Evolutionary conservation across 2,888 invertebrate species (phyloP).

Genomic region (Melinopterus prodromus): DNA sequence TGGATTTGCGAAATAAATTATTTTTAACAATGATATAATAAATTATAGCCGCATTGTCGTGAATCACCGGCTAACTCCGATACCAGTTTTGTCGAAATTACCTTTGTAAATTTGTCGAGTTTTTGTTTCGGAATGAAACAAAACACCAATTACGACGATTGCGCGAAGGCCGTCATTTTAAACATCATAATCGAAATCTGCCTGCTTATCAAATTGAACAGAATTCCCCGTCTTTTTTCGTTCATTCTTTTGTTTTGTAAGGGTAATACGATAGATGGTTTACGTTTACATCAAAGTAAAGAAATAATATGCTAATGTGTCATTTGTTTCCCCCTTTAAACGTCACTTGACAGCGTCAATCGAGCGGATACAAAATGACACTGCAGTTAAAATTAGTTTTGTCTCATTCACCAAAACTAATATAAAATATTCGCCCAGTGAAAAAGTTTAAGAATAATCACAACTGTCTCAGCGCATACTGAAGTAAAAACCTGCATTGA

Average conservation of each 20-base stretch:
- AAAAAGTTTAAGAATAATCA: too few relatives aligned
- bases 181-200: neutral
- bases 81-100: neutral
- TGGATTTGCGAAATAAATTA: too few relatives aligned
- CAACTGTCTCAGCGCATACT: too few relatives aligned
- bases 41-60: neutral
- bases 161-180: neutral
- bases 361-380: neutral
- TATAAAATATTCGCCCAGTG: too few relatives aligned
- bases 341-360: neutral
- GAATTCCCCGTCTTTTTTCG: neutral
- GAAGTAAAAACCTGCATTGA: too few relatives aligned
- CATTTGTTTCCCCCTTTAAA: neutral
- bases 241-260: neutral
- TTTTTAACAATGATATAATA: neutral
- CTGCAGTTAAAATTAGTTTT: neutral
- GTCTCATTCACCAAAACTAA: too few relatives aligned
- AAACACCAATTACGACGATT: neutral
- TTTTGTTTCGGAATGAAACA: neutral
- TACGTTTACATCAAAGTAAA: neutral
- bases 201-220: neutral
- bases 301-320: neutral
- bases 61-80: neutral
- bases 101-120: neutral
- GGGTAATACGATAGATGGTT: neutral